A percentile compares a stretch with the other conserved stretches of the same genome.
Evolutionary conservation across 2,797 vertebrate genomes (phyloP).

Genomic region (Potorous gilbertii): DNA sequence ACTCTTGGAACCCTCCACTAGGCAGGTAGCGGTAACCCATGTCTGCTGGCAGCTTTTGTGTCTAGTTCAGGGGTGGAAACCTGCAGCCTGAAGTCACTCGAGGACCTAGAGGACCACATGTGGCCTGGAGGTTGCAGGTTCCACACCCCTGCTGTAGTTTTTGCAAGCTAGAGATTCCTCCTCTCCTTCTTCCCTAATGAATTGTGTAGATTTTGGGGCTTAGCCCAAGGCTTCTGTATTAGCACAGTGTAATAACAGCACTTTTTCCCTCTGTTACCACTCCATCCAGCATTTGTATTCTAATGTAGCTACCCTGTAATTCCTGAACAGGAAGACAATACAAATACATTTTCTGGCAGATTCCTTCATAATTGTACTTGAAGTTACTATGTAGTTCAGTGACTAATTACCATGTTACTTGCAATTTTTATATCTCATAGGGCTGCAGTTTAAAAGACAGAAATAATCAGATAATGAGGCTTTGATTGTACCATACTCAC

Average conservation of each 20-base stretch:
- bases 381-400: constrained; percentile 66
- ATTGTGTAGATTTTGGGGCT: constrained; percentile 24
- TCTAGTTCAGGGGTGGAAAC: too few relatives aligned
- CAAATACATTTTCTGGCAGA: constrained; percentile 72
- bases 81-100: too few relatives aligned
- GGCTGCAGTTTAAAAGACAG: constrained; percentile 79
- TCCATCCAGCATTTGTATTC: constrained; percentile 52
- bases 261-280: constrained; percentile 30
- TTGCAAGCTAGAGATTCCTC: neutral
- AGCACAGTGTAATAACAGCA: constrained; percentile 19
- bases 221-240: constrained; percentile 20
- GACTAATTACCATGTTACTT: constrained; percentile 77
- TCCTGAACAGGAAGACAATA: constrained; percentile 59
- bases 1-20: neutral
- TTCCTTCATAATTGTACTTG: constrained; percentile 74
- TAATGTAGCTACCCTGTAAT: constrained; percentile 45
- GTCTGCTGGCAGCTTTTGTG: neutral
- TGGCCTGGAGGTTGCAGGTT: too few relatives aligned
- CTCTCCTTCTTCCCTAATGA: constrained; percentile 33
- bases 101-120: too few relatives aligned
- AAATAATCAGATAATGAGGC: constrained; percentile 81
- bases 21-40: neutral
- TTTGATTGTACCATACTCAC: constrained; percentile 79
- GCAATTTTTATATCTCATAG: constrained; percentile 79
- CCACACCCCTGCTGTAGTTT: neutral